Percentiles rank a stretch among this genome's conserved stretches.
phyloP scores from a whole-genome alignment of 2,888 invertebrate genomes.

The Imbricaverruca yamaguchii region DNA sequence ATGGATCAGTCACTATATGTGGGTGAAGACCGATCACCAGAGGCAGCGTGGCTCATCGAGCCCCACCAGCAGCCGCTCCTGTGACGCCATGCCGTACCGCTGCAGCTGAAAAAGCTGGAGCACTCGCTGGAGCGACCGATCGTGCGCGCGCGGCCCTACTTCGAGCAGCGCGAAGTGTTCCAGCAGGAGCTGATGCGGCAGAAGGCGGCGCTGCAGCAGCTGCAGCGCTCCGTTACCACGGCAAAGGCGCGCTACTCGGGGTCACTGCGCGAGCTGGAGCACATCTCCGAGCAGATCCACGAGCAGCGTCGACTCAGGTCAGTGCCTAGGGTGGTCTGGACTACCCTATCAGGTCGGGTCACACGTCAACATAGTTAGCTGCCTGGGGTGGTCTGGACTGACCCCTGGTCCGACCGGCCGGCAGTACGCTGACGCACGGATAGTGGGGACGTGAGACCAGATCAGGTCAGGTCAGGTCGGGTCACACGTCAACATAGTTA shows the following conservation, averaged over 20 bases:
- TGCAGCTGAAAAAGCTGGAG: slow-evolving; percentile 65
- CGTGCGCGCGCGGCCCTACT: slow-evolving; percentile 78
- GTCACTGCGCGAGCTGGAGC: slow-evolving; percentile 73
- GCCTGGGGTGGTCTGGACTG: neutral
- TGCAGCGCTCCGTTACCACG: slow-evolving; percentile 68
- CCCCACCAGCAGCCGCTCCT: too few relatives aligned
- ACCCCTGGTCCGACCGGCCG: neutral
- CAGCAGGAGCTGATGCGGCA: slow-evolving; percentile 78
- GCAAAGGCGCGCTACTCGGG: slow-evolving; percentile 74
- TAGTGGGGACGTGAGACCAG: too few relatives aligned
- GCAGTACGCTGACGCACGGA: neutral
- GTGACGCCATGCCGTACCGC: slow-evolving; percentile 22
- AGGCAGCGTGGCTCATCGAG: too few relatives aligned
- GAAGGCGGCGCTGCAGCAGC: slow-evolving; percentile 69
- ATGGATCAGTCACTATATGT: too few relatives aligned
- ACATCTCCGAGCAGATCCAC: slow-evolving; percentile 36
- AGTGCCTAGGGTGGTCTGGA: too few relatives aligned
- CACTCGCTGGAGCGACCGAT: slow-evolving; percentile 74
- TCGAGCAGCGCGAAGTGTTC: slow-evolving; percentile 79
- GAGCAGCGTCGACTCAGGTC: neutral
- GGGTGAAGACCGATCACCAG: too few relatives aligned
- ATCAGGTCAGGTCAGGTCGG: too few relatives aligned
- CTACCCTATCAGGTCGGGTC: too few relatives aligned
- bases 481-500: too few relatives aligned
- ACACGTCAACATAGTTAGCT: too few relatives aligned